phyloP scores from a whole-genome alignment of 1,140 invertebrate genomes.

The Phymorhynchus buccinoides region DNA sequence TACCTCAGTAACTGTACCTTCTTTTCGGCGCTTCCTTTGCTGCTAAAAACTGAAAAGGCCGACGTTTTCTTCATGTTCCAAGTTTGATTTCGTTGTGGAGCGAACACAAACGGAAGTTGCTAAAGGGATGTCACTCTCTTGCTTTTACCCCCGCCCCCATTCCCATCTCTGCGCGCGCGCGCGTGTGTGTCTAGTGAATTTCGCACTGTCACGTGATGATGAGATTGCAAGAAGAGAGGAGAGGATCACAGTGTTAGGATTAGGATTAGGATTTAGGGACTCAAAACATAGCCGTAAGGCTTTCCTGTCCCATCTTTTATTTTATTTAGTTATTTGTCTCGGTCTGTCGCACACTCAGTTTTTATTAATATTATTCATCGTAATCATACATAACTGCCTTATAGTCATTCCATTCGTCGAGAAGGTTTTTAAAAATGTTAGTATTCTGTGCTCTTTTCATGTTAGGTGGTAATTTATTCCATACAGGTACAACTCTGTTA shows the following conservation, averaged over 20 bases:
- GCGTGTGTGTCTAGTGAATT: not conserved
- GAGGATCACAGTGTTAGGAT: not conserved
- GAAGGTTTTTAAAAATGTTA: too few relatives aligned
- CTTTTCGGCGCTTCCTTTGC: constrained; percentile 39
- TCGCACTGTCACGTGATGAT: not conserved
- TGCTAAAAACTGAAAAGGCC: constrained; percentile 54
- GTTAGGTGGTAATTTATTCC: too few relatives aligned
- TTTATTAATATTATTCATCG: too few relatives aligned
- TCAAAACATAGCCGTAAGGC: too few relatives aligned
- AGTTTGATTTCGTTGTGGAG: not conserved
- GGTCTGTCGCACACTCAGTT: too few relatives aligned
- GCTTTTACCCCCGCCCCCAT: not conserved
- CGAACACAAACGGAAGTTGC: not conserved
- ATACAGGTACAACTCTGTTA: too few relatives aligned
- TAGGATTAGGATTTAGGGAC: too few relatives aligned
- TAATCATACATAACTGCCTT: too few relatives aligned
- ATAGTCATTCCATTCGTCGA: too few relatives aligned
- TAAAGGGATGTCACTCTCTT: not conserved
- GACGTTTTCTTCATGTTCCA: constrained; percentile 51
- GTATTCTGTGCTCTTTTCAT: too few relatives aligned
- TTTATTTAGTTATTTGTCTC: too few relatives aligned
- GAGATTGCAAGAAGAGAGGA: not conserved
- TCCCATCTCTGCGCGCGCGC: not conserved
- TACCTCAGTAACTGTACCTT: constrained; percentile 27
- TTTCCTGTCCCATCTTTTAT: too few relatives aligned